Conservation (phyloP, 2,113 vertebrate species). For the Corythornis vintsioides region DNA sequence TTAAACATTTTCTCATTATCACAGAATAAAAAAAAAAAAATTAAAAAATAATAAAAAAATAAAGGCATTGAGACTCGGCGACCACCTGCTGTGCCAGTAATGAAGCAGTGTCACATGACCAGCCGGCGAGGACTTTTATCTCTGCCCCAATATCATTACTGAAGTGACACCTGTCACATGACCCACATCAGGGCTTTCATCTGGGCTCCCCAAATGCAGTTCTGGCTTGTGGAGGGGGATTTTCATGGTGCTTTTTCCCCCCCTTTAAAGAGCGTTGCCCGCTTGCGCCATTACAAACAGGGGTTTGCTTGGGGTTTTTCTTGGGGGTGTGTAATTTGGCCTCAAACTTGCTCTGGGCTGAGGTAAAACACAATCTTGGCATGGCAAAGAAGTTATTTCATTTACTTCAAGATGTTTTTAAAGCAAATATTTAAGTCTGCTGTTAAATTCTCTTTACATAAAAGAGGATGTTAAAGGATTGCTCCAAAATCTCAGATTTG, state of each 20-base stretch:
- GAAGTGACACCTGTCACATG: slow-evolving; percentile 82
- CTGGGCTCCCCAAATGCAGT: slow-evolving; percentile 72
- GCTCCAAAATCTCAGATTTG: slow-evolving; percentile 27
- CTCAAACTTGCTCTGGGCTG: background rate
- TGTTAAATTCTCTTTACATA: slow-evolving; percentile 27
- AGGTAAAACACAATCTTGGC: slow-evolving; percentile 15
- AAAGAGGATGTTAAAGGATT: slow-evolving; percentile 20
- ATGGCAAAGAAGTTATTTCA: background rate
- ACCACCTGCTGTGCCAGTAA: slow-evolving; percentile 80
- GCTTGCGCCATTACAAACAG: background rate
- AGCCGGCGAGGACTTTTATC: slow-evolving; percentile 79
- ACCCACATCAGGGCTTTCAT: slow-evolving; percentile 75
- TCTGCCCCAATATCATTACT: slow-evolving; percentile 74
- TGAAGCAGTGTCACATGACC: slow-evolving; percentile 79
- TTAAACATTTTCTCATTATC: slow-evolving; percentile 88
- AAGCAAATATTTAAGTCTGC: slow-evolving; percentile 59
- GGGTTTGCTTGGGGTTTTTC: background rate
- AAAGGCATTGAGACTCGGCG: slow-evolving; percentile 73
- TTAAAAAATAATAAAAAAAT: slow-evolving; percentile 77
- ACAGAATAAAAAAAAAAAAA: slow-evolving; percentile 78
- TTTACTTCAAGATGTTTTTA: slow-evolving; percentile 33
- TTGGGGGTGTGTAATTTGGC: slow-evolving; percentile 18
- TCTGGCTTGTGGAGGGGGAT: slow-evolving; percentile 35
- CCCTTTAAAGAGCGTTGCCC: slow-evolving; percentile 40
- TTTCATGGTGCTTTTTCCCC: slow-evolving; percentile 1